Evolutionary conservation across 2,113 vertebrate genomes (phyloP), one percentile per base, ranked within the genome.

Genomic region (Bubo scandiacus): DNA sequence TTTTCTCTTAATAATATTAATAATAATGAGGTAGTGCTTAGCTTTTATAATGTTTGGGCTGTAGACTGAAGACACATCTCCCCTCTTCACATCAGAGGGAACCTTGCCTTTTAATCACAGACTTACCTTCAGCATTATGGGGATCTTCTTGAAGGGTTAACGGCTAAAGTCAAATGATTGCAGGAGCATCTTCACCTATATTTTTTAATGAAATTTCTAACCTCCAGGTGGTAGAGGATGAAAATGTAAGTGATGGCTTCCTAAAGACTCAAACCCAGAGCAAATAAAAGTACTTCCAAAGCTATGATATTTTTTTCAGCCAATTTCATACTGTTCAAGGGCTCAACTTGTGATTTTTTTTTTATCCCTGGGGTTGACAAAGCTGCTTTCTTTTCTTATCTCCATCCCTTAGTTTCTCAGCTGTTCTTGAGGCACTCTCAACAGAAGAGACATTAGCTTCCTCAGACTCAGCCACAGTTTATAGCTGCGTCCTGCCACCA

Each of bases 191-290:
- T 77, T 94, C 90, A 77, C 62, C 84, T 83, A 3, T 80, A 45
- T 77, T 80, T 88, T 93, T 96, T 59, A 95, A 96, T 96, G 88
- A 96, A 93, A 97, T 90, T 94, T 94, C 92, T 86, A 70, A 92
- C 90, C 94, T 94, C 71, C 92, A 83, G 92, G 95, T 92, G 62
- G 82, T 92, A 81, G 79, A 68, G 63, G 42, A 94, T 88, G 42
- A 73, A 92, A 77, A 84, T 42, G 54, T 0, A 93, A 93, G 58
- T 32, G 75, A 83, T 93, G 80, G 92, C 91, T 83, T 95, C 88
- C 92, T 91, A 74, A 95, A 90, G 71, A 81, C 90, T 93, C 82
- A 92, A 94, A 86, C 90, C 71, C 96, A 94, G 47, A 95, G 90
- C 90, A 96, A 96, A 96, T 96, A 94, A 90, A 95, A 96, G 82